These are phyloP conservation scores for Chauna torquata DNA, from an alignment of 2,113 vertebrate species.

Conservation along the genomic window DNA sequence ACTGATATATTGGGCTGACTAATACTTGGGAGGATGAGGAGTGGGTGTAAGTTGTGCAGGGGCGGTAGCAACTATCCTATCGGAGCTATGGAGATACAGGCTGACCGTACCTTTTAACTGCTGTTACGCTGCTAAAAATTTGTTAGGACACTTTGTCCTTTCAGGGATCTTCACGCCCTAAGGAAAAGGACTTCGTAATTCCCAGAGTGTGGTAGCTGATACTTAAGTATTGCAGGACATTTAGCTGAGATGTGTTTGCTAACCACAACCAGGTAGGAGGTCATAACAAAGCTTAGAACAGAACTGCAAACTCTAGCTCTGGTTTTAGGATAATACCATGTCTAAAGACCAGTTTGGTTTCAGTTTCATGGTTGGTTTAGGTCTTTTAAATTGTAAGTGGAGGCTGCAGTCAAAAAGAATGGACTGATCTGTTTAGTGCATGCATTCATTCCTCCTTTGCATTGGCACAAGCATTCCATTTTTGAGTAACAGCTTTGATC, in stretches of 20 bases:
- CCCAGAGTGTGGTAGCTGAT: too few relatives aligned
- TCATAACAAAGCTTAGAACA: not conserved
- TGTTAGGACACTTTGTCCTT: not conserved
- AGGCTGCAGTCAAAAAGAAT: not conserved
- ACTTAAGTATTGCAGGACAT: not conserved
- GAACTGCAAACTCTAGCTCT: not conserved
- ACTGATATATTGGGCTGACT: not conserved
- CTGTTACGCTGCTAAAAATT: not conserved
- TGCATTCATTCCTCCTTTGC: rapidly evolving
- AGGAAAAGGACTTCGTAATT: not conserved
- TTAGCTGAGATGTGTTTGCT: not conserved
- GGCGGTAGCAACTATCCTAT: not conserved
- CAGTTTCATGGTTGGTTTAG: not conserved
- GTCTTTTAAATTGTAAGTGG: not conserved
- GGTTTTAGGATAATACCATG: not conserved
- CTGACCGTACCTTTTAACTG: not conserved
- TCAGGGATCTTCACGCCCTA: not conserved
- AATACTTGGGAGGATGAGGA: not conserved
- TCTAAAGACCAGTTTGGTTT: not conserved
- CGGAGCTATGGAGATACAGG: not conserved
- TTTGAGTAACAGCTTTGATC: not conserved
- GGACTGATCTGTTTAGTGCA: not conserved
- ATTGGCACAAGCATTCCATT: not conserved
- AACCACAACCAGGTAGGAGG: not conserved
- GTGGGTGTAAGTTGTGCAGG: not conserved